Evolutionary conservation across 2,113 vertebrate genomes (phyloP).

Genomic region (Bostrychus sinensis): DNA sequence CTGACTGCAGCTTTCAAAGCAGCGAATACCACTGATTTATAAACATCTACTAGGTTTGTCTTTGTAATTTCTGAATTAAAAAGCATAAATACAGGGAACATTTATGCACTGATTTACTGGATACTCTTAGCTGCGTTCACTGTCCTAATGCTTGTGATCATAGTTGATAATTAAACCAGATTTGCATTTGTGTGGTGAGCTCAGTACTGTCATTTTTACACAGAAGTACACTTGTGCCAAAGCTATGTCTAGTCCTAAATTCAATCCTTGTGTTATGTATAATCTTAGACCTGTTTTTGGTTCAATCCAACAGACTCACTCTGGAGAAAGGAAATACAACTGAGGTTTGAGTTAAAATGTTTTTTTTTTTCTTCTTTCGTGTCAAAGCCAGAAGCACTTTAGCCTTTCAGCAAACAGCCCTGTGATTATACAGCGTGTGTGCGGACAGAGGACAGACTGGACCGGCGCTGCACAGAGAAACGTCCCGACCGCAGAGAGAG

Average conservation of each 20-base stretch:
- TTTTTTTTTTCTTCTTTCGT: slow-evolving; percentile 3
- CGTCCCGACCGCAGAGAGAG: slow-evolving; percentile 18
- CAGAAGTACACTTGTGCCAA: neutral
- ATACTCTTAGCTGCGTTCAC: too few species aligned
- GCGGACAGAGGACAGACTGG: slow-evolving; percentile 27
- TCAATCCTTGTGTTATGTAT: too few species aligned
- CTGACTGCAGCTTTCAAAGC: too few species aligned
- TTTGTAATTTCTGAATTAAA: too few species aligned
- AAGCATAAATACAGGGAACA: too few species aligned
- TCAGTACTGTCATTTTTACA: neutral
- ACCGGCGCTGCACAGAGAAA: slow-evolving; percentile 21
- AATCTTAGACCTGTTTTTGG: too few species aligned
- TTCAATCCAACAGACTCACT: neutral
- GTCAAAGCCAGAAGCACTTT: slow-evolving; percentile 18
- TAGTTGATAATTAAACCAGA: too few species aligned
- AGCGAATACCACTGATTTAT: too few species aligned
- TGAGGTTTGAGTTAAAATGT: neutral
- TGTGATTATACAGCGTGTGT: slow-evolving; percentile 25
- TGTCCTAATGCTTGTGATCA: too few species aligned
- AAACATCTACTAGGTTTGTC: too few species aligned
- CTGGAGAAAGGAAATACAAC: neutral
- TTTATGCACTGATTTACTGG: too few species aligned
- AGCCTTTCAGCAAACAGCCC: slow-evolving; percentile 18
- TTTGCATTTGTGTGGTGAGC: too few species aligned
- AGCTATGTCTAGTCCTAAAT: neutral